Conservation (phyloP, 2,113 vertebrate genomes). For the Cygnus atratus region DNA sequence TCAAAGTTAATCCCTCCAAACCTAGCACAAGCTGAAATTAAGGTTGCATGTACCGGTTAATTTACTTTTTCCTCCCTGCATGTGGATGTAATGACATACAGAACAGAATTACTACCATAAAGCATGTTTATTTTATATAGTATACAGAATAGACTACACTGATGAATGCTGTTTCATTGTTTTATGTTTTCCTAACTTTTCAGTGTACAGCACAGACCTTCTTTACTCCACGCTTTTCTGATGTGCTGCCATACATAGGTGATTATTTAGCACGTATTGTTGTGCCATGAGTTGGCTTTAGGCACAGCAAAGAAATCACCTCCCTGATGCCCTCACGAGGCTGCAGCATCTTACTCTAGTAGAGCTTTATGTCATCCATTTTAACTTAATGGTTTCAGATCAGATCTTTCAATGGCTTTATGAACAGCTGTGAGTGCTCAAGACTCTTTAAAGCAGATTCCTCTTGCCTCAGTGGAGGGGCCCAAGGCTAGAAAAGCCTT, state of each 20-base stretch:
- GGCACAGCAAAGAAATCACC: background rate
- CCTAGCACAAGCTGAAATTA: background rate
- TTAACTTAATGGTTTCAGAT: background rate
- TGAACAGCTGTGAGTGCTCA: background rate
- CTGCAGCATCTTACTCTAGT: background rate
- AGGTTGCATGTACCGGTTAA: background rate
- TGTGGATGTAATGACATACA: accelerated
- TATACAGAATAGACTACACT: background rate
- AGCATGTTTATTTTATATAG: background rate
- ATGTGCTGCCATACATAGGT: background rate
- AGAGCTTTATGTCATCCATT: background rate
- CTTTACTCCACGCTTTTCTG: background rate
- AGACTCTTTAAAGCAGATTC: background rate
- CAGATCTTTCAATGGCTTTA: background rate
- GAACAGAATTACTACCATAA: background rate
- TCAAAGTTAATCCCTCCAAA: background rate
- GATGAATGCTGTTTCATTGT: background rate
- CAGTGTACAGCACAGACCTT: background rate
- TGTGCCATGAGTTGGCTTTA: background rate
- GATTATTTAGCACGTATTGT: background rate
- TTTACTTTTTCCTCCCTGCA: background rate
- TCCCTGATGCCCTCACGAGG: background rate
- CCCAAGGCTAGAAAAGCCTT: background rate
- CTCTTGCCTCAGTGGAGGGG: accelerated
- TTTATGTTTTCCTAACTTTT: background rate